phyloP scores from a whole-genome alignment of 2,888 invertebrate genomes.

The Cyclophora albipunctata region DNA sequence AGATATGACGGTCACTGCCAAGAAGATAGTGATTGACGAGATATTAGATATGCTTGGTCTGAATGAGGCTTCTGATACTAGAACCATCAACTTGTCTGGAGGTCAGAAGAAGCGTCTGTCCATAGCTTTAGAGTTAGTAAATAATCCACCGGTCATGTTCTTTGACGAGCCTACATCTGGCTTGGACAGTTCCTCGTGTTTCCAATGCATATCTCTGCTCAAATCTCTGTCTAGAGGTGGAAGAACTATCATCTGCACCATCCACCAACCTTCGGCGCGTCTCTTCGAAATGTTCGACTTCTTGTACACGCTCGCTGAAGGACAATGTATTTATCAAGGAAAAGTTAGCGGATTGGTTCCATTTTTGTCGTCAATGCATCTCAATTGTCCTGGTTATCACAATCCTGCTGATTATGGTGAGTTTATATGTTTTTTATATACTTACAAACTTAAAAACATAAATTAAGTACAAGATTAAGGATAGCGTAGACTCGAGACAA shows the following conservation, averaged over 20 bases:
- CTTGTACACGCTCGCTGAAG: slow-evolving; percentile 92
- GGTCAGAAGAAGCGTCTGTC: slow-evolving; percentile 94
- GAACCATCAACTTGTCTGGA: slow-evolving; percentile 88
- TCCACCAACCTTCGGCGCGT: slow-evolving; percentile 96
- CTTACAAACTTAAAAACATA: neutral
- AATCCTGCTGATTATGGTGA: slow-evolving; percentile 97
- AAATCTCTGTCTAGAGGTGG: slow-evolving; percentile 91
- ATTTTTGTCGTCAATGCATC: slow-evolving; percentile 87
- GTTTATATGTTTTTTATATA: slow-evolving; percentile 16
- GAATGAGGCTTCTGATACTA: slow-evolving; percentile 85
- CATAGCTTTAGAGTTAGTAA: slow-evolving; percentile 93
- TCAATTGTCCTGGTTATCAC: slow-evolving; percentile 95
- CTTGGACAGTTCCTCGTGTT: slow-evolving; percentile 94
- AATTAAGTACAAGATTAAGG: neutral
- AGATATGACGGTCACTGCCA: slow-evolving; percentile 81
- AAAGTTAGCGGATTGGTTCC: slow-evolving; percentile 88
- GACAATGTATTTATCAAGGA: slow-evolving; percentile 95
- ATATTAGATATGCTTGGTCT: slow-evolving; percentile 90
- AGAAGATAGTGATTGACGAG: slow-evolving; percentile 88
- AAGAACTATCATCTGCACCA: slow-evolving; percentile 95
- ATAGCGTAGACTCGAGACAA: too few relatives aligned
- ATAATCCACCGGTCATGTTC: slow-evolving; percentile 98
- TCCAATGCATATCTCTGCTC: slow-evolving; percentile 91
- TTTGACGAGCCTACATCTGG: slow-evolving; percentile 97
- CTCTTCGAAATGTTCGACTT: slow-evolving; percentile 97